These are phyloP conservation scores for Rhinoderma darwinii DNA, from an alignment of 2,113 vertebrate species.

Conservation along the genomic window DNA sequence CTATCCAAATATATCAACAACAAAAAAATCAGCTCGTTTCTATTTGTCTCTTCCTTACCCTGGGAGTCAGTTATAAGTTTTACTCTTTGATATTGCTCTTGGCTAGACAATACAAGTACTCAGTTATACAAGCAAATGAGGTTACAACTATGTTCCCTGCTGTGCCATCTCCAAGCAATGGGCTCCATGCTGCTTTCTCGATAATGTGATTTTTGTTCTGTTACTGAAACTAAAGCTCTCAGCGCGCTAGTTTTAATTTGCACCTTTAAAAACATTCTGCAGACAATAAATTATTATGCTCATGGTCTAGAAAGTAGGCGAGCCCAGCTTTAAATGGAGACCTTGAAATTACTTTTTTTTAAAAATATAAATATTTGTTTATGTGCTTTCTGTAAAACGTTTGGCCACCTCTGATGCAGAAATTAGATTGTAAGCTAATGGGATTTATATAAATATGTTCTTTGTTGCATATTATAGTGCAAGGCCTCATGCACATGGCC, in stretches of 20 bases:
- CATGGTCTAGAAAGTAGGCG: slow-evolving; percentile 74
- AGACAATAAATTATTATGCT: slow-evolving; percentile 75
- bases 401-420: background rate
- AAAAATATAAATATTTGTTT: background rate
- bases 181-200: slow-evolving; percentile 77
- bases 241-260: slow-evolving; percentile 77
- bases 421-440: background rate
- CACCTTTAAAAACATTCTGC: slow-evolving; percentile 81
- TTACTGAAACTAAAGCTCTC: slow-evolving; percentile 65
- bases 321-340: slow-evolving; percentile 74
- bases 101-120: slow-evolving; percentile 74
- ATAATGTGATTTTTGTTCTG: slow-evolving; percentile 77
- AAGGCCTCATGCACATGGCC: no score
- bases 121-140: slow-evolving; percentile 67
- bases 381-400: background rate
- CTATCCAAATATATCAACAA: slow-evolving; percentile 67
- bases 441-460: background rate
- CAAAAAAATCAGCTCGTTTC: slow-evolving; percentile 78
- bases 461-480: background rate
- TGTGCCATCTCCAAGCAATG: slow-evolving; percentile 82
- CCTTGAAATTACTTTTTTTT: slow-evolving; percentile 58
- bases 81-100: slow-evolving; percentile 81
- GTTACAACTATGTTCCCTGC: slow-evolving; percentile 69
- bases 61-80: slow-evolving; percentile 76
- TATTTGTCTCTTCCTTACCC: slow-evolving; percentile 76